Percentiles rank a stretch among this genome's conserved stretches.
Evolutionary conservation across 2,888 invertebrate species (phyloP).

Genomic region (Scaptomyza polygonia): DNA sequence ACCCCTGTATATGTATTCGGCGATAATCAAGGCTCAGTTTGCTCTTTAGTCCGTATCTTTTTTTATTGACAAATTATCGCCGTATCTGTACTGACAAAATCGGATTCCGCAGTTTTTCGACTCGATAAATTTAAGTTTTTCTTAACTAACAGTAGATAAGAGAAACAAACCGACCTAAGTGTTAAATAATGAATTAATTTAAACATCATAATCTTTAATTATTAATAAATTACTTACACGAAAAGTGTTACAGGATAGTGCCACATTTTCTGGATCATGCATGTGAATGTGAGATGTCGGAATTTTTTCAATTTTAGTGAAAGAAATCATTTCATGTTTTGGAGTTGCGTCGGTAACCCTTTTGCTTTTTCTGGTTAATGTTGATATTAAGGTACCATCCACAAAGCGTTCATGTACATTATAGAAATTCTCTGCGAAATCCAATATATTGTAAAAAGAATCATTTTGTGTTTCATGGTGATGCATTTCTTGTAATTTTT

Average conservation of each 20-base stretch:
- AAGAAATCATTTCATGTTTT: constrained; percentile 96
- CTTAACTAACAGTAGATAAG: no score
- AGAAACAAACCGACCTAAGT: no score
- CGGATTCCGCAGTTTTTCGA: no score
- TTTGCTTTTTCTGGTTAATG: constrained; percentile 90
- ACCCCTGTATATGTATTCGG: no score
- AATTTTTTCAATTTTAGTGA: constrained; percentile 93
- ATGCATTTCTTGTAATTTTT: constrained; percentile 92
- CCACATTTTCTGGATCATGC: constrained; percentile 97
- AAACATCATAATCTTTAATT: neutral
- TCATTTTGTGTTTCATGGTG: constrained; percentile 85
- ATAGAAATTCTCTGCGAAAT: constrained; percentile 97
- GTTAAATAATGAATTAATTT: no score
- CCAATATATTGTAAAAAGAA: constrained; percentile 91
- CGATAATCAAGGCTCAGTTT: no score
- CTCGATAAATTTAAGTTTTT: no score
- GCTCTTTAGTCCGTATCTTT: no score
- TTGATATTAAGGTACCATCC: constrained; percentile 95
- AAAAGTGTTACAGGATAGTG: constrained; percentile 94
- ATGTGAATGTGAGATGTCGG: constrained; percentile 97
- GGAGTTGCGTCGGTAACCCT: constrained; percentile 92
- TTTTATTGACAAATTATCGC: no score
- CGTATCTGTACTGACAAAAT: no score
- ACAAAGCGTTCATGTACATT: constrained; percentile 94
- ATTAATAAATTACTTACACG: constrained; percentile 87